phyloP scores from a whole-genome alignment of 1,140 invertebrate genomes.

The Tetranychus cinnabarinus region DNA sequence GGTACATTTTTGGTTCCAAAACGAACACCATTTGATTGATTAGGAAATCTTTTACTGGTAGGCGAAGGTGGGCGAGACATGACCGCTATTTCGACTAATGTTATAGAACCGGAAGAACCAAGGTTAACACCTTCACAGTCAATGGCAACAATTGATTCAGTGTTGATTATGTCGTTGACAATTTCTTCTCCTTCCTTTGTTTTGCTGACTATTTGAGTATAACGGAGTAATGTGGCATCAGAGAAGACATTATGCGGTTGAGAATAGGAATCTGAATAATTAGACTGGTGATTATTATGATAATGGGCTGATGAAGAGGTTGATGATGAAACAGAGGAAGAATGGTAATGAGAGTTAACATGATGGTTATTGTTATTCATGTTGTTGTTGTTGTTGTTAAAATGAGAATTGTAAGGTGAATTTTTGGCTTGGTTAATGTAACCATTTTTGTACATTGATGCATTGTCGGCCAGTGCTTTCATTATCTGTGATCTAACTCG shows the following conservation, averaged over 20 bases:
- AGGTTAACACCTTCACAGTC: slow-evolving; percentile 80
- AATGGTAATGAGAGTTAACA: neutral
- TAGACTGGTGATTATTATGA: neutral
- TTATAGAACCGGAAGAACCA: slow-evolving; percentile 38
- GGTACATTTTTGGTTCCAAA: slow-evolving; percentile 20
- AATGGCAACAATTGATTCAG: slow-evolving; percentile 39
- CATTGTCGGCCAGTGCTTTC: slow-evolving; percentile 48
- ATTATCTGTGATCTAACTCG: slow-evolving; percentile 14
- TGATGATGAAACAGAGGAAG: neutral
- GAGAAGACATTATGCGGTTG: neutral
- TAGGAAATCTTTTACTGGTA: neutral
- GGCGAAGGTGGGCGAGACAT: slow-evolving; percentile 17
- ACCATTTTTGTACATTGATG: slow-evolving; percentile 31
- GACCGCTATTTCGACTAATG: slow-evolving; percentile 60
- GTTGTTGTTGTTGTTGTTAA: too few species aligned
- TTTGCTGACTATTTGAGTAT: slow-evolving; percentile 13
- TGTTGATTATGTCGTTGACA: slow-evolving; percentile 43
- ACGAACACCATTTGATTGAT: neutral
- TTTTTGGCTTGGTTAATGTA: neutral
- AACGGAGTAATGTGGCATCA: neutral
- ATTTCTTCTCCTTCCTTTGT: slow-evolving; percentile 37
- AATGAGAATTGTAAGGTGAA: too few species aligned
- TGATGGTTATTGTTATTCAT: too few species aligned
- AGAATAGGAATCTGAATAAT: neutral
- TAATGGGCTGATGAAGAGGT: neutral